Percentiles rank a stretch among this genome's conserved stretches.
Conservation (phyloP, 2,113 vertebrate genomes). For the Plotosus lineatus region DNA sequence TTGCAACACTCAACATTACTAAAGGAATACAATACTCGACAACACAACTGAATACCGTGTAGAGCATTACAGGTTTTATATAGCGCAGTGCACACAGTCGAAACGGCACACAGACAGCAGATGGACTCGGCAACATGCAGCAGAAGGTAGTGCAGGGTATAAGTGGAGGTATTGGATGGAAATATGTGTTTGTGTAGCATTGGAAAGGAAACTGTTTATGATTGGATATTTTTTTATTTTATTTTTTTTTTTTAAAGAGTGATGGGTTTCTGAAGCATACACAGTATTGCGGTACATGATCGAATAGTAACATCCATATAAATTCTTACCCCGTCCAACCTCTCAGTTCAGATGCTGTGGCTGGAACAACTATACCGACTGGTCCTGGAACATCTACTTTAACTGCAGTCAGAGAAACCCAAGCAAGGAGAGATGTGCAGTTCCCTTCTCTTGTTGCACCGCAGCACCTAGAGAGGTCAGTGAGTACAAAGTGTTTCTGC, state of each 20-base stretch:
- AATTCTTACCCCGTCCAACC: background rate
- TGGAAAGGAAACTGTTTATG: background rate
- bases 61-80: background rate
- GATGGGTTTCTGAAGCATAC: slow-evolving; percentile 43
- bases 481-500: slow-evolving; percentile 40
- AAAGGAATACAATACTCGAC: background rate
- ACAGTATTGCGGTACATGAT: slow-evolving; percentile 37
- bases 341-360: slow-evolving; percentile 76
- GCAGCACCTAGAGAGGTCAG: slow-evolving; percentile 71
- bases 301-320: slow-evolving; percentile 53
- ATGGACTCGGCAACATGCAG: background rate
- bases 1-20: background rate
- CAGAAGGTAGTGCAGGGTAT: slow-evolving; percentile 1
- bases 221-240: background rate
- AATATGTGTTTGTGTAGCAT: background rate
- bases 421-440: slow-evolving; percentile 69
- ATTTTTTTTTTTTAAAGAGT: no score
- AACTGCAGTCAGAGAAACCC: slow-evolving; percentile 72
- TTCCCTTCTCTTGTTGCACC: slow-evolving; percentile 77
- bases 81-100: background rate
- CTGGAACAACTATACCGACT: slow-evolving; percentile 76
- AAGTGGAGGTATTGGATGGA: background rate
- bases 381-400: slow-evolving; percentile 77
- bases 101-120: background rate
- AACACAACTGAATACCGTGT: background rate